Percentiles rank a stretch among this genome's conserved stretches.
Conservation (phyloP, 2,113 vertebrate species). For the Aegotheles bennettii region DNA sequence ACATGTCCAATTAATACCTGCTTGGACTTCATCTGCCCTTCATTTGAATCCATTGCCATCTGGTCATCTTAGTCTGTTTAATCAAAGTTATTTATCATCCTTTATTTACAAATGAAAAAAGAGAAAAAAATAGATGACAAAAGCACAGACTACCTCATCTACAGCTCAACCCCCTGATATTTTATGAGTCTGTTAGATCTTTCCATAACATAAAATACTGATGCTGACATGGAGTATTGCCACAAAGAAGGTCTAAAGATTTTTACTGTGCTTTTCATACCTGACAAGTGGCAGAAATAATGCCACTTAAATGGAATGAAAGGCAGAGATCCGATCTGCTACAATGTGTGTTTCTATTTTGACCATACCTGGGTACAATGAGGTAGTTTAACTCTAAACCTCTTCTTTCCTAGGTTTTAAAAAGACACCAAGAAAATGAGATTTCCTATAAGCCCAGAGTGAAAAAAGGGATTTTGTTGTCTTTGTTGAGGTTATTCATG, state of each 20-base stretch:
- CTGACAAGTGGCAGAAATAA: conserved; percentile 53
- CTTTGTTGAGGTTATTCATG: not conserved
- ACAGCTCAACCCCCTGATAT: not conserved
- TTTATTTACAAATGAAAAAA: conserved; percentile 15
- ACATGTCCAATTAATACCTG: not conserved
- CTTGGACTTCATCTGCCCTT: not conserved
- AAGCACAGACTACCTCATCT: not conserved
- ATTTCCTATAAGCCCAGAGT: not conserved
- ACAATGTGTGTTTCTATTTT: conserved; percentile 27
- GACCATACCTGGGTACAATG: not conserved
- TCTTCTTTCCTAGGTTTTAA: not conserved
- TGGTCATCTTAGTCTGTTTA: not conserved
- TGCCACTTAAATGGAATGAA: conserved; percentile 46
- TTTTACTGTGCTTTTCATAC: conserved; percentile 45
- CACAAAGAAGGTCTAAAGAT: conserved; percentile 16
- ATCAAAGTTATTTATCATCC: not conserved
- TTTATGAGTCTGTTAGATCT: conserved; percentile 4
- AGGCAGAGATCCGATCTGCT: conserved; percentile 45
- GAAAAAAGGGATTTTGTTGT: not conserved
- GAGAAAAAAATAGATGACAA: not conserved
- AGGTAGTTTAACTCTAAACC: not conserved
- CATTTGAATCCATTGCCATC: not conserved
- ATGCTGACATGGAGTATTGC: conserved; percentile 7
- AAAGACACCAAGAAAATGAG: not conserved
- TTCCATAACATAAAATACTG: conserved; percentile 7